phyloP scores from a whole-genome alignment of 2,888 invertebrate genomes.

The Hypsopygia costalis region DNA sequence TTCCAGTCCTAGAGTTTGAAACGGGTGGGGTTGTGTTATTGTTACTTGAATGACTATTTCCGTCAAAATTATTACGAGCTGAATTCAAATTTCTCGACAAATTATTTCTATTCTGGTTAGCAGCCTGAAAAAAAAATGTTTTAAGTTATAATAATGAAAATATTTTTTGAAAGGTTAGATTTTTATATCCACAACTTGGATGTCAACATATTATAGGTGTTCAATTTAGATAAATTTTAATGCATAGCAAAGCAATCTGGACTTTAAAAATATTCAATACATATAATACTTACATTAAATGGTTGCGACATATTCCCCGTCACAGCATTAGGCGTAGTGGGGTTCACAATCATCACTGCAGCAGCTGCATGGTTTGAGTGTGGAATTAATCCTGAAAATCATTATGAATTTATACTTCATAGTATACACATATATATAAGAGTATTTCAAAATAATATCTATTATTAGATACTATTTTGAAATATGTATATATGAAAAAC shows the following conservation, averaged over 20 bases:
- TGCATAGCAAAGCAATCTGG: too few species aligned
- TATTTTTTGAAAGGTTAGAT: too few species aligned
- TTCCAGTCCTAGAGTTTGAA: constrained; percentile 52
- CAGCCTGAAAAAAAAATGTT: constrained; percentile 58
- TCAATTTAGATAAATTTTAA: too few species aligned
- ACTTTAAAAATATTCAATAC: too few species aligned
- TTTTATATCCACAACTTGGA: too few species aligned
- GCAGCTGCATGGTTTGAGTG: constrained; percentile 74
- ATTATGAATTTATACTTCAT: too few species aligned
- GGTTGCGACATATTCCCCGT: constrained; percentile 66
- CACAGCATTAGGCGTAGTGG: constrained; percentile 72
- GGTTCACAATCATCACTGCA: constrained; percentile 78
- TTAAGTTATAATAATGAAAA: too few species aligned
- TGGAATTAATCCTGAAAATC: constrained; percentile 56
- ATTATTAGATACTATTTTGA: too few species aligned
- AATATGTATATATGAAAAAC: too few species aligned
- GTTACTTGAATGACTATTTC: constrained; percentile 51
- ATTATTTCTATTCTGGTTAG: constrained; percentile 69
- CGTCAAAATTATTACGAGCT: constrained; percentile 65
- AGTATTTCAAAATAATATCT: too few species aligned
- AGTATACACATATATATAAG: too few species aligned
- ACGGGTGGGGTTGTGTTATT: constrained; percentile 55
- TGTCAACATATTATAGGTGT: too few species aligned
- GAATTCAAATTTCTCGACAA: constrained; percentile 67
- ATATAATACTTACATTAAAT: constrained; percentile 58